Evolutionary conservation across 2,888 invertebrate species (phyloP), one percentile per base, ranked within the genome.

Genomic region (Elmis aenea): DNA sequence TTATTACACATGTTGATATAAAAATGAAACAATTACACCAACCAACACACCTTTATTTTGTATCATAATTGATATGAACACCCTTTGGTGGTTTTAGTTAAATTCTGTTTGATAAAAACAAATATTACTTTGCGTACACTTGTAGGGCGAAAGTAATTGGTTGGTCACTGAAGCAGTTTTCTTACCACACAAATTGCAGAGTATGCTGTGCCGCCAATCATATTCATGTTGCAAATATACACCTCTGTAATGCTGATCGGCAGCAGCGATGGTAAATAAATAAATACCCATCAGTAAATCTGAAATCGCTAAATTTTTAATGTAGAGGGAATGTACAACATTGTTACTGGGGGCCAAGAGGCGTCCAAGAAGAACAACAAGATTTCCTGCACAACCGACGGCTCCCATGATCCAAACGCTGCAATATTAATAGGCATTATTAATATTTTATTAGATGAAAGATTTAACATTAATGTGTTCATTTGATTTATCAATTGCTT

Each of bases 211-310:
- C 5, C 78, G 65, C 80, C 80, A 80, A 2, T 59, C 49, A 39
- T 72, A 70, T 50, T 79, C 76, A 54, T 76, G 67, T 8, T 66
- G 60, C 15, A 79, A 68, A 51, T 79, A 80, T 23, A 71, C 64
- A 2, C 75, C 76, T 22, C 79, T 67, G 53, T 69, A 66, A 20
- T 61, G 54, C 25, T 64, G 55, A 55, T 79, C 79, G 13, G 73
- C 73, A 20, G 66, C 64, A 3, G 77, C 79, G 38, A 79, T 77
- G 18, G 74, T 64, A 38, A 78, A 69, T 34, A 79, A 62, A 58
- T 79, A 80, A 21, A 77, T 58, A 10, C 78, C 77, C 79, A 80
- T 80, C 18, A 79, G 61, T 3, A 80, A 65, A 55, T 80, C 80
- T 13, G 79, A 76, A 32, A 76, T 62, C 1, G 77, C 76, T 48